Conservation (phyloP, 1,140 invertebrate genomes). For the Orchesella cincta region DNA sequence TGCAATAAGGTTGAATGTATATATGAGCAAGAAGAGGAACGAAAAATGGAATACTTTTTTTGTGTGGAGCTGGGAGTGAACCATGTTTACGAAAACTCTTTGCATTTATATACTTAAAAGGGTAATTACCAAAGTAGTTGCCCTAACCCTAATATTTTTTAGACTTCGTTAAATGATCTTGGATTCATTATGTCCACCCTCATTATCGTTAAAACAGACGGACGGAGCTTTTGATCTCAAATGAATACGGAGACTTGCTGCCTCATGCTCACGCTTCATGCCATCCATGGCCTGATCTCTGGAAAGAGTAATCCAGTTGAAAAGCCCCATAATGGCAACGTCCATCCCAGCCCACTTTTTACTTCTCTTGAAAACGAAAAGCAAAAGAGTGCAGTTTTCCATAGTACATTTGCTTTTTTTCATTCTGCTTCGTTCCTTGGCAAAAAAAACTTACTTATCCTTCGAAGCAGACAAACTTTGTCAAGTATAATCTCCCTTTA, state of each 20-base stretch:
- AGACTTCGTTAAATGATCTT: neutral
- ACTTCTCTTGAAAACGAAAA: neutral
- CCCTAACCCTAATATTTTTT: neutral
- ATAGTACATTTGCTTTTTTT: too few species aligned
- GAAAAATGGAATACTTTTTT: too few species aligned
- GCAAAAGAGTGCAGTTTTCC: too few species aligned
- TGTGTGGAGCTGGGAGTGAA: too few species aligned
- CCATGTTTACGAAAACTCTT: too few species aligned
- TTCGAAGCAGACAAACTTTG: neutral
- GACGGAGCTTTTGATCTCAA: neutral
- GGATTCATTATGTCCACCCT: neutral
- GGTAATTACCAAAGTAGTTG: neutral
- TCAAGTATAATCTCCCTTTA: neutral
- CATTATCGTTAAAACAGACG: constrained; percentile 1
- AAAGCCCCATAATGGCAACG: neutral
- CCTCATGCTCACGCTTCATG: neutral
- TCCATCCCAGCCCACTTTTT: neutral
- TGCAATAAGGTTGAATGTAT: too few species aligned
- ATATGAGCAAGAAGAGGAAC: too few species aligned
- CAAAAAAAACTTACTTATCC: neutral
- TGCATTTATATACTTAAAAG: neutral
- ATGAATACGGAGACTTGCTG: neutral
- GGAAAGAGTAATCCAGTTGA: neutral
- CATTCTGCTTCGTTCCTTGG: neutral
- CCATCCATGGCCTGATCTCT: too few species aligned